phyloP scores from a whole-genome alignment of 1,140 invertebrate genomes.

The Rhagoletis pomonella region DNA sequence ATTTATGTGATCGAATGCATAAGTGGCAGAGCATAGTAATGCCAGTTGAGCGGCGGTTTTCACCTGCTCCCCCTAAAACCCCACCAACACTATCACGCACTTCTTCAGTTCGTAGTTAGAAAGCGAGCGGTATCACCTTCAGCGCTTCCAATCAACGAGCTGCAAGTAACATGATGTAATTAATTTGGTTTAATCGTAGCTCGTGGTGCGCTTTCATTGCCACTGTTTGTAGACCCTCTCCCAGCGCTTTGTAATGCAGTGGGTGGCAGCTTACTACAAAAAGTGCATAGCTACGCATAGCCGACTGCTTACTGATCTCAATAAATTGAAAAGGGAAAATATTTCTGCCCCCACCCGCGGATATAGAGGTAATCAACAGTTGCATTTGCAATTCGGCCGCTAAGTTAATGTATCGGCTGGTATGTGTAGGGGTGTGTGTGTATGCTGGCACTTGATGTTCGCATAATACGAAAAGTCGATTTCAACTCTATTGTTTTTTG shows the following conservation, averaged over 20 bases:
- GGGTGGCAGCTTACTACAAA: background rate
- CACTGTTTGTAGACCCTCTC: background rate
- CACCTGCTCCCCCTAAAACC: too few species aligned
- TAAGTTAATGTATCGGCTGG: background rate
- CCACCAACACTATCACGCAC: too few species aligned
- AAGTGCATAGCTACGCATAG: constrained; percentile 22
- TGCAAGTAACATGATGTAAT: background rate
- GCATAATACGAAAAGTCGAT: constrained; percentile 3
- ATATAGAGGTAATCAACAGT: too few species aligned
- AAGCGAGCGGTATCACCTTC: background rate
- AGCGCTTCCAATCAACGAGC: background rate
- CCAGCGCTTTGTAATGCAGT: background rate
- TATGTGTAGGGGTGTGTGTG: background rate
- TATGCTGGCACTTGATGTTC: background rate
- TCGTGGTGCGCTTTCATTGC: background rate
- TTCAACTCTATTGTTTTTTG: background rate
- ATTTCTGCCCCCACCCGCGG: background rate
- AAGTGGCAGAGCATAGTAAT: too few species aligned
- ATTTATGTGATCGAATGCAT: background rate
- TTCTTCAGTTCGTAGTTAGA: too few species aligned
- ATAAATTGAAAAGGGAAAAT: background rate
- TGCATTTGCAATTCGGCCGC: background rate
- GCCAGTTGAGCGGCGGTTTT: too few species aligned
- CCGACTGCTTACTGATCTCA: background rate
- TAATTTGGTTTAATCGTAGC: background rate